Percentiles rank a stretch among this genome's conserved stretches.
phyloP scores from a whole-genome alignment of 2,797 vertebrate genomes.

The Gephyroberyx darwinii region DNA sequence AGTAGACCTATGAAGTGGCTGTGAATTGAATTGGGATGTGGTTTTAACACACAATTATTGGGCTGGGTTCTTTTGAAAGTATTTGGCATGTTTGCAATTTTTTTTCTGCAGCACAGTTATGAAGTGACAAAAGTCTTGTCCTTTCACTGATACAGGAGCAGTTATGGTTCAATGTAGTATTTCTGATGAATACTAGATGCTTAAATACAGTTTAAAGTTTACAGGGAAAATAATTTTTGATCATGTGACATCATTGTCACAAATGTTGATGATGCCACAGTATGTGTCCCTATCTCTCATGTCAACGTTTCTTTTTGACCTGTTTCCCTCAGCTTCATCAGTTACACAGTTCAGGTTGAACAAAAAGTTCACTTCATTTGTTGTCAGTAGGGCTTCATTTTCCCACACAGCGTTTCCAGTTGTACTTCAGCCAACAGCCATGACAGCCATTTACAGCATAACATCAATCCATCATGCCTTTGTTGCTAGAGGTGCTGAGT shows the following conservation, averaged over 20 bases:
- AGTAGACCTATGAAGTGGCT: not conserved
- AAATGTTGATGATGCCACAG: not conserved
- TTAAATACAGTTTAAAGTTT: not conserved
- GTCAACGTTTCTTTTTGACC: not conserved
- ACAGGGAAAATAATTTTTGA: not conserved
- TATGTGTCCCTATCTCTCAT: not conserved
- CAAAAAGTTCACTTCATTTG: conserved; percentile 6
- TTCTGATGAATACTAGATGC: not conserved
- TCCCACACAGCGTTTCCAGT: conserved; percentile 5
- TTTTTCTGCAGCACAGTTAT: not conserved
- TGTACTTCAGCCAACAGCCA: conserved; percentile 21
- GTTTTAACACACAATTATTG: not conserved
- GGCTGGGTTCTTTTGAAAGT: conserved; percentile 5
- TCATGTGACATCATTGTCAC: not conserved
- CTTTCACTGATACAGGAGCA: not conserved
- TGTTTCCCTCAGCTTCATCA: not conserved
- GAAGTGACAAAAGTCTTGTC: not conserved
- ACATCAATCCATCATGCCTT: conserved; percentile 33
- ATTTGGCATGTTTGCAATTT: not conserved
- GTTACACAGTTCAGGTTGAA: not conserved
- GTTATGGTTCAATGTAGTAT: not conserved
- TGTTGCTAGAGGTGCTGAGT: conserved; percentile 44
- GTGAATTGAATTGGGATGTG: not conserved
- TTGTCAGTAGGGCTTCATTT: not conserved
- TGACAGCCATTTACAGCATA: conserved; percentile 34